Conservation (phyloP, 2,113 vertebrate genomes). For the Henicopernis longicauda region DNA sequence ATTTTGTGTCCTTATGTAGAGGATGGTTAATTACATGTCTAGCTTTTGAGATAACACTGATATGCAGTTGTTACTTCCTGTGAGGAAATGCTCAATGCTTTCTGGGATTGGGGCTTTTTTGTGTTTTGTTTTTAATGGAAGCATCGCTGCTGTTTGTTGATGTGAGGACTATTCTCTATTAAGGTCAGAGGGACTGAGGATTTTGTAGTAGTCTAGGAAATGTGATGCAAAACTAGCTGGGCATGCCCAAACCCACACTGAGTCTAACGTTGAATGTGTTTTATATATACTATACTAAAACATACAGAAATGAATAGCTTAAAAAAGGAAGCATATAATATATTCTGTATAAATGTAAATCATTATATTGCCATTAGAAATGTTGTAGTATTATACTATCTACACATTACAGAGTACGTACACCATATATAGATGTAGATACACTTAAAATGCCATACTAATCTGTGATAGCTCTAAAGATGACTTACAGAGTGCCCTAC, state of each 20-base stretch:
- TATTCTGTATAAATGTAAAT: background rate
- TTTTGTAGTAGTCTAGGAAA: background rate
- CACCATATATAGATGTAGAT: background rate
- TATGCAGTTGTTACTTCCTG: background rate
- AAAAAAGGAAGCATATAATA: background rate
- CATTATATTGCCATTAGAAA: background rate
- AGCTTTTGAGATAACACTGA: constrained; percentile 19
- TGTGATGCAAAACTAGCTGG: background rate
- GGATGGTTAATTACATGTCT: constrained; percentile 17
- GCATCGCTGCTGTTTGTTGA: background rate
- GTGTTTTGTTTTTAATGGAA: background rate
- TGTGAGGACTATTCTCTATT: background rate
- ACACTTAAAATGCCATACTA: background rate
- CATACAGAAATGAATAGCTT: background rate
- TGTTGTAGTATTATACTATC: background rate
- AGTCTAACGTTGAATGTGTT: background rate
- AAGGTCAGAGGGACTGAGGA: background rate
- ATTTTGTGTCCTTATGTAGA: background rate
- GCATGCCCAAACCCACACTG: background rate
- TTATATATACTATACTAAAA: background rate
- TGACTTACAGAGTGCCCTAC: background rate
- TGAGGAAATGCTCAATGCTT: constrained; percentile 16
- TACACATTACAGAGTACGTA: background rate
- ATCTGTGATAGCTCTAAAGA: background rate
- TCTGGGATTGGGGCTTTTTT: background rate